phyloP scores from a whole-genome alignment of 1,140 invertebrate species.

The Leptopilina boulardi region DNA sequence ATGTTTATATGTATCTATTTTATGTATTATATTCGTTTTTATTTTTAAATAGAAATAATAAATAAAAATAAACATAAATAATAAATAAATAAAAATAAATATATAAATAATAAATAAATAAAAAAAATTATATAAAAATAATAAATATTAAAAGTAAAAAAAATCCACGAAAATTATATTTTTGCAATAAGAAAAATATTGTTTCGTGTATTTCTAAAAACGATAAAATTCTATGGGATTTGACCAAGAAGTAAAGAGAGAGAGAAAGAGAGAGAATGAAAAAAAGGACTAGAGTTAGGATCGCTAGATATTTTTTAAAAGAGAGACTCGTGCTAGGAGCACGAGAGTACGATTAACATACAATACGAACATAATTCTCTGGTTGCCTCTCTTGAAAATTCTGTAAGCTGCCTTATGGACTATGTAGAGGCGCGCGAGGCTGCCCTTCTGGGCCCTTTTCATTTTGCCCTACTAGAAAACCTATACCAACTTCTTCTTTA shows the following conservation, averaged over 20 bases:
- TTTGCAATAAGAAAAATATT: too few species aligned
- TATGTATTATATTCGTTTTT: too few species aligned
- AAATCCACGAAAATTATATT: too few species aligned
- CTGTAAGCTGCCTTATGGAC: conserved; percentile 1
- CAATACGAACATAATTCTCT: conserved; percentile 67
- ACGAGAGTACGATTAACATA: conserved; percentile 65
- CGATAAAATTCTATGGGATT: conserved; percentile 52
- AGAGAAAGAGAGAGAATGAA: conserved; percentile 38
- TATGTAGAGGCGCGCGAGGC: conserved; percentile 37
- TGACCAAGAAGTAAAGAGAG: conserved; percentile 37
- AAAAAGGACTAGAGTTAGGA: conserved; percentile 37
- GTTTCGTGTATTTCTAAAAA: conserved; percentile 46
- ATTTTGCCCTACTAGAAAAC: conserved; percentile 50
- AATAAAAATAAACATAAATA: too few species aligned
- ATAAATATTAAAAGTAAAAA: too few species aligned
- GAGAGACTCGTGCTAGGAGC: conserved; percentile 51
- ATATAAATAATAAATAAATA: too few species aligned
- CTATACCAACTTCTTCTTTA: conserved; percentile 17
- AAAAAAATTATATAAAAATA: too few species aligned
- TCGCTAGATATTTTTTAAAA: conserved; percentile 55
- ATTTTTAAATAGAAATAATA: too few species aligned
- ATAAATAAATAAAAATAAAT: too few species aligned
- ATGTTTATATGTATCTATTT: too few species aligned
- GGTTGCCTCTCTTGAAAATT: conserved; percentile 43
- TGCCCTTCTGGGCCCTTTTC: conserved; percentile 61